Evolutionary conservation across 2,113 vertebrate genomes (phyloP).

Genomic region (Paramisgurnus dabryanus): DNA sequence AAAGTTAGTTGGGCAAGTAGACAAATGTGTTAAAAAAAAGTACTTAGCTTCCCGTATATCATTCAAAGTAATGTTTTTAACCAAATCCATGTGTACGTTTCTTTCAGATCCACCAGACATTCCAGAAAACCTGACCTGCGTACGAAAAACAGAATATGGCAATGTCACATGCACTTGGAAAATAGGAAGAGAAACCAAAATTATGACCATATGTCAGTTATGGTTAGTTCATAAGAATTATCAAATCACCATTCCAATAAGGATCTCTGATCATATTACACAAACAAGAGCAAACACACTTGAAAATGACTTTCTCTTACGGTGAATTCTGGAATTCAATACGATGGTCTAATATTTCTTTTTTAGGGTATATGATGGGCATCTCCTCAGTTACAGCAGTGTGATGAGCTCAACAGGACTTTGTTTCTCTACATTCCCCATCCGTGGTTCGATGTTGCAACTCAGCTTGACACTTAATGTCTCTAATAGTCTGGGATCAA

Average conservation of each 20-base stretch:
- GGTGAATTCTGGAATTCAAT: neutral
- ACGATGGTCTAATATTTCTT: slow-evolving; percentile 30
- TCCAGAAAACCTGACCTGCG: slow-evolving; percentile 66
- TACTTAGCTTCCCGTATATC: neutral
- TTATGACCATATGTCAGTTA: slow-evolving; percentile 47
- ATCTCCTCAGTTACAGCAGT: slow-evolving; percentile 2
- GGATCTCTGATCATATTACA: slow-evolving; percentile 13
- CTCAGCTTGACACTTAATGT: slow-evolving; percentile 60
- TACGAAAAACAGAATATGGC: slow-evolving; percentile 50
- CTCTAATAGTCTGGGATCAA: slow-evolving; percentile 62
- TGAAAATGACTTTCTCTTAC: neutral
- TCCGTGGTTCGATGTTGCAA: slow-evolving; percentile 33
- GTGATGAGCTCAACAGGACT: neutral
- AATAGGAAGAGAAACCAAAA: slow-evolving; percentile 63
- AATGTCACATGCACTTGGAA: slow-evolving; percentile 68
- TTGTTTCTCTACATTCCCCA: slow-evolving; percentile 42
- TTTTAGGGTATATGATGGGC: slow-evolving; percentile 61
- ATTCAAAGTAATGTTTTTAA: neutral
- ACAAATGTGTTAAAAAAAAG: neutral
- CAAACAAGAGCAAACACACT: neutral
- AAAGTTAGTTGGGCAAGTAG: too few relatives aligned
- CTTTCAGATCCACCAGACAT: slow-evolving; percentile 65
- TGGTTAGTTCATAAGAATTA: slow-evolving; percentile 59
- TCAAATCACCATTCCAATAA: neutral
- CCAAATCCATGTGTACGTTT: neutral